phyloP scores from a whole-genome alignment of 1,140 invertebrate genomes.

The Hyphantria cunea region DNA sequence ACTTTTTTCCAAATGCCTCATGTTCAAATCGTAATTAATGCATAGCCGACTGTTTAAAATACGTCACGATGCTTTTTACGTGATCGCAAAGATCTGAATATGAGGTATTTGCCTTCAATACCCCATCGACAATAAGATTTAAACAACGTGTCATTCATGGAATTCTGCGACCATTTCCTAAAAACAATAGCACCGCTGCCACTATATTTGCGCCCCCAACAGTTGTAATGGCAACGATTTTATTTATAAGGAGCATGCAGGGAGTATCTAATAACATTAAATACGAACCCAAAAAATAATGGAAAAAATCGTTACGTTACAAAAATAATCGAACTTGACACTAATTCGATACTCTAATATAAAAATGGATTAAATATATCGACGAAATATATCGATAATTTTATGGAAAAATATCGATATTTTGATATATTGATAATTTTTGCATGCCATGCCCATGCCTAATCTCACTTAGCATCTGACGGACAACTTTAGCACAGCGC shows the following conservation, averaged over 20 bases:
- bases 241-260: conserved; percentile 37
- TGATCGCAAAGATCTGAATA: conserved; percentile 32
- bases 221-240: conserved; percentile 46
- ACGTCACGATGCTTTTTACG: conserved; percentile 15
- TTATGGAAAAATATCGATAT: no score
- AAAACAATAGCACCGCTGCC: background rate
- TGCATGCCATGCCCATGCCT: no score
- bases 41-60: conserved; percentile 39
- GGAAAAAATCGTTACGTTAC: no score
- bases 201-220: conserved; percentile 40
- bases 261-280: conserved; percentile 43
- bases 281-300: conserved; percentile 8
- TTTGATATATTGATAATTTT: no score
- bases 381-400: no score
- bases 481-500: no score
- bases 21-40: conserved; percentile 41
- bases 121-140: conserved; percentile 35
- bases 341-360: no score
- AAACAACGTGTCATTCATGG: conserved; percentile 32
- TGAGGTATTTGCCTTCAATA: conserved; percentile 29
- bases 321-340: no score
- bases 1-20: conserved; percentile 33
- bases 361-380: no score
- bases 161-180: conserved; percentile 24
- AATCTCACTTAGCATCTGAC: no score